Evolutionary conservation across 2,113 vertebrate genomes (phyloP), one percentile per base, ranked within the genome.

Genomic region (Pipa parva): DNA sequence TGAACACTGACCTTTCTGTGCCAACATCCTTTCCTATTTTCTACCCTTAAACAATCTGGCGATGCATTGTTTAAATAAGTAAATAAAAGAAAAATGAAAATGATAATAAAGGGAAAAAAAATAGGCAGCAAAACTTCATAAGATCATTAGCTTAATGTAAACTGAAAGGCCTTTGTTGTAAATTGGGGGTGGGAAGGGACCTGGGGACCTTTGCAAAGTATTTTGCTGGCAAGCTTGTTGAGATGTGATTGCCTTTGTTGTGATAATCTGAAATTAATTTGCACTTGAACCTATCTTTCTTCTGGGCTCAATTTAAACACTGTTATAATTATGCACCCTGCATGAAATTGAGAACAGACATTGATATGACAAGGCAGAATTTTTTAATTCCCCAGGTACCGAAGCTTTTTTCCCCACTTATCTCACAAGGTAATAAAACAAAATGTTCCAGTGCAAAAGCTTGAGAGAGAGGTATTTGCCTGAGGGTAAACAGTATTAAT

Each of bases 201-300:
- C 87, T 88, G 77, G 88, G 88, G 88, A 85, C 87, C 87, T 90
- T 80, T 86, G 80, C 80, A 87, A 88, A 91, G 89, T 87, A 87
- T 91, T 97, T 93, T 89, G 85, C 89, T 84, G 88, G 87, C 84
- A 77, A 89, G 87, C 90, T 89, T 79, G 81, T 89, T 84, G 83
- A 93, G 87, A 91, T 92, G 88, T 85, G 89, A 91, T 91, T 89
- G 92, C 91, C 91, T 95, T 95, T 96, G 92, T 95, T 96, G 95
- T 95, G 92, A 86, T 97, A 94, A 98, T 95, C 93, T 95, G 91
- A 96, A 97, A 95, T 97, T 95, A 95, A 97, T 98, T 97, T 95
- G 91, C 92, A 93, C 93, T 95, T 94, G 92, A 96, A 95, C 93
- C 90, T 89, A 91, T 93, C 93, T 95, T 97, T 97, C 91, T 93